These are phyloP conservation scores for Palythoa grandiflora DNA, from an alignment of 92 coral and sea anemone genomes.

Conservation along the genomic window DNA sequence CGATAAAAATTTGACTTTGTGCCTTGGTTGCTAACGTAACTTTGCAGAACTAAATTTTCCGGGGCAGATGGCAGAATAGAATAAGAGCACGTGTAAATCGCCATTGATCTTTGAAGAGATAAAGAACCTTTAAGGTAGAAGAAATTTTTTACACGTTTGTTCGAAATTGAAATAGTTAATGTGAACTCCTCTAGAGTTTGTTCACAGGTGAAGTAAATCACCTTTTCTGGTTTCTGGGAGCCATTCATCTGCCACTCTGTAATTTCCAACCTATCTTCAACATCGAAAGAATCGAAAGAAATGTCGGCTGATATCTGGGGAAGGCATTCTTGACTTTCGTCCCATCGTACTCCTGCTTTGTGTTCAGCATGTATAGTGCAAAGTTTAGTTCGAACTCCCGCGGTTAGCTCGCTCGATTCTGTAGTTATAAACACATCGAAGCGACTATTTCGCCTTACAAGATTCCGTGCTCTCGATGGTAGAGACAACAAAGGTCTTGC, in stretches of 20 bases:
- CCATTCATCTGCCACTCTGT: neutral
- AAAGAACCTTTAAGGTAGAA: neutral
- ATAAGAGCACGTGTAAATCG: neutral
- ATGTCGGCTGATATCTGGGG: neutral
- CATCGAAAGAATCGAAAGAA: neutral
- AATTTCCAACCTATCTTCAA: neutral
- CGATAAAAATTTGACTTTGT: slow-evolving; percentile 7
- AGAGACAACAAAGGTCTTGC: neutral
- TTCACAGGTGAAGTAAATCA: neutral
- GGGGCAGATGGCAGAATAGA: slow-evolving; percentile 30
- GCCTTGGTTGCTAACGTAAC: neutral
- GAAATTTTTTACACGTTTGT: neutral
- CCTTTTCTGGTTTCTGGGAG: neutral
- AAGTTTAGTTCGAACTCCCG: slow-evolving; percentile 1
- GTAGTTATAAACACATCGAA: neutral
- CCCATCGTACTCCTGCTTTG: neutral
- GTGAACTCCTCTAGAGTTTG: neutral
- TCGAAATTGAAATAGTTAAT: neutral
- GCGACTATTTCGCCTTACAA: neutral
- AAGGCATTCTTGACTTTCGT: slow-evolving; percentile 20
- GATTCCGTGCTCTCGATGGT: neutral
- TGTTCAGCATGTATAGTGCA: slow-evolving; percentile 14
- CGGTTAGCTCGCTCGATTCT: neutral
- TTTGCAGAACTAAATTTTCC: neutral
- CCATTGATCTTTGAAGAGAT: neutral